Evolutionary conservation across 2,888 invertebrate genomes (phyloP), one percentile per base, ranked within the genome.

Genomic region (Acronicta psi): DNA sequence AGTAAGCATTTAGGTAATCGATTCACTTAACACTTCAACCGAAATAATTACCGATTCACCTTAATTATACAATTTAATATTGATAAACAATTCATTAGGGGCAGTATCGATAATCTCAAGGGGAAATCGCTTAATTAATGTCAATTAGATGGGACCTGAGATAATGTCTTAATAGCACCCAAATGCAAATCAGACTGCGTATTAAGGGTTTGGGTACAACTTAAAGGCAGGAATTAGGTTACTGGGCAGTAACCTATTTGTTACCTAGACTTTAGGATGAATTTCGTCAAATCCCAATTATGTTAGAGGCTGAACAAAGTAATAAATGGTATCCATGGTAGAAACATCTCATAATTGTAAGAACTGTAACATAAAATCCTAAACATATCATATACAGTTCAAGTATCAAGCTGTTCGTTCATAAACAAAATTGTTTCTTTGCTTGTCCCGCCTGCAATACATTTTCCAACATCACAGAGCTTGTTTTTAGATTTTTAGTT

Each of bases 91-190:
- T 61, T 66, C 73, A 75, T 78, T 78, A 74, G 67, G 54, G 69
- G 74, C 67, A 73, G 52, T 46, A 66, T 69, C 75, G 77, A 74
- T 80, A 72, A 78, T 75, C 71, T 55, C 46, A 59, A 63, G 46
- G 69, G 52, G 41, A 52, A 38, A 59, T 65, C 53, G 46, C 57
- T 69, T 72, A 59, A 73, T 73, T 59, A 69, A 51, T 59, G 69
- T 56, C 59, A 67, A 69, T 72, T 62, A 67, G 62, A 53, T 59
- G 42, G 46, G 25, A 53, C 46, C 62, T 67, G 49, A 23, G 72
- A 69, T 62, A 59, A 37, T 53, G 17, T 16, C 53, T 44, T 72
- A 59, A 70, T 67, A 44, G 59, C 43, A 4, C 29, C 46, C 59
- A 25, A 67, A 70, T 70, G 56, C 53, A 68, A 70, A 70, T 70